Base-by-base conservation (phyloP, 2,113 vertebrate genomes). In the Protomyctophum bolini region DNA sequence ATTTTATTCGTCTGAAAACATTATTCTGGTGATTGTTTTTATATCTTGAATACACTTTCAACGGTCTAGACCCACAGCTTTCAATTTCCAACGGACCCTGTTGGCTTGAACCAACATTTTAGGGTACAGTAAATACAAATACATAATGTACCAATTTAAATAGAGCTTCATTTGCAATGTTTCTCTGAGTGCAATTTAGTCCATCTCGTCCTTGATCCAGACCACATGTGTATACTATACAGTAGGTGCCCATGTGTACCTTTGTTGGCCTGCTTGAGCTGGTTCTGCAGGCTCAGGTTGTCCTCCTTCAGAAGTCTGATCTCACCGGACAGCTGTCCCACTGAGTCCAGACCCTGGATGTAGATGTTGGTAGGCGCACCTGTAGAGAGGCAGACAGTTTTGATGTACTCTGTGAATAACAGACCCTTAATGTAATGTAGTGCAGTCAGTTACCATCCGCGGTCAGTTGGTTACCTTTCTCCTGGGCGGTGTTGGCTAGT, bases 301-400 rank as follows among this genome's bases (percentile, higher is more conserved):
- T 94, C 91, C 71, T 94, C 93, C 0, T 76, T 88, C 64, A 95
- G 82, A 50, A 76, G 76, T 80, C 87, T 75, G 81, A 95, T 93
- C 75, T 98, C 94, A 15, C 55, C 70, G 41, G 91, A 93, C 63
- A 95, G 87, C 80, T 94, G 94, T 66, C 90, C 72, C 4, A 91
- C 84, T 0, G 92, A 88, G 80, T 97, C 96, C 2, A 87, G 82
- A 0, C 92, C 83, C 67, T 93, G 95, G 78, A 89, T 88, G 52
- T 86, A 95, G 88, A 94, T 79, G 71, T 93, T 94, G 0, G 93
- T 85, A 0, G 94, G 90, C 48, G 93, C 76, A 5, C 92, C 96
- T 95, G 87, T 29, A 52, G 62, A 41, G 29, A 72, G 10, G 58
- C 15, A 77, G 66, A 21, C 21, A 21, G 21, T 21, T 21, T 21